A percentile compares a stretch with the other conserved stretches of the same genome.
Evolutionary conservation across 2,113 vertebrate genomes (phyloP).

Genomic region (Solenodon paradoxus): DNA sequence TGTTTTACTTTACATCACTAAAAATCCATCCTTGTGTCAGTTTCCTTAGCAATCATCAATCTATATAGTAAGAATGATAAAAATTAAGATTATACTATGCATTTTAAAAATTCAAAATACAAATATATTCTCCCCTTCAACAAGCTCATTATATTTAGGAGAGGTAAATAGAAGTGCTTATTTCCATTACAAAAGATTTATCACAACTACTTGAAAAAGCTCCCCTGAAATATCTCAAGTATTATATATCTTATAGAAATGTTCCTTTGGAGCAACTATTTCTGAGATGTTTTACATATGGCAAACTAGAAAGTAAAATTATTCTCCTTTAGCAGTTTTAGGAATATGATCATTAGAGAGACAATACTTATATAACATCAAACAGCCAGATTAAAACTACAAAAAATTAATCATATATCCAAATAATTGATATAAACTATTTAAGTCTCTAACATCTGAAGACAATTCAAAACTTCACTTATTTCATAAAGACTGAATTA

Average conservation of each 20-base stretch:
- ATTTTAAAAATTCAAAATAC: slow-evolving; percentile 18
- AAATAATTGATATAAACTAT: background rate
- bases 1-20: background rate
- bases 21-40: background rate
- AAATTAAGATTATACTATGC: background rate
- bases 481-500: background rate
- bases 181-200: background rate
- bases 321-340: background rate
- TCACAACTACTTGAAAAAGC: background rate
- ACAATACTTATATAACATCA: background rate
- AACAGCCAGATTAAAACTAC: background rate
- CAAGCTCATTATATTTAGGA: background rate
- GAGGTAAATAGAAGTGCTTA: background rate
- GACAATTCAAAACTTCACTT: background rate
- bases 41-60: background rate
- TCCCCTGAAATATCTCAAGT: background rate
- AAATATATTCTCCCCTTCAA: background rate
- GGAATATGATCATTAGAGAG: background rate
- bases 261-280: background rate
- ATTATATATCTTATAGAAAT: background rate
- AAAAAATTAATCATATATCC: background rate
- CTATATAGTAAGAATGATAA: background rate
- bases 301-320: background rate
- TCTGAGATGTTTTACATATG: background rate
- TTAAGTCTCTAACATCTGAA: background rate